Evolutionary conservation across 1,140 invertebrate species (phyloP).

Genomic region (Steinernema khuongi): DNA sequence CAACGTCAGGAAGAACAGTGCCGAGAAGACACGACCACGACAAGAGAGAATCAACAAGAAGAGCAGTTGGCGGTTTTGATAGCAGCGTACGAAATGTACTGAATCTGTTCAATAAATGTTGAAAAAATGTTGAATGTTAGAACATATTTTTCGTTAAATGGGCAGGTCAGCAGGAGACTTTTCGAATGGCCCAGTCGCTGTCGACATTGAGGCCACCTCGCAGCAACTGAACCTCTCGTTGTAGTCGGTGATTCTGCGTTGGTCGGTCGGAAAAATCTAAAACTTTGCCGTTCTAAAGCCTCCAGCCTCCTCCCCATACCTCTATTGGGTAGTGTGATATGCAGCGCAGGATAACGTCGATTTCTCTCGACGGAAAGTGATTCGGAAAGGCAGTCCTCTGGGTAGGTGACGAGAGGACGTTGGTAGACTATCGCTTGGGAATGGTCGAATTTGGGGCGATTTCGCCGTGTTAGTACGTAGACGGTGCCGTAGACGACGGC

Average conservation of each 20-base stretch:
- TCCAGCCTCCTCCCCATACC: background rate
- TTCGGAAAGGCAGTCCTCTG: background rate
- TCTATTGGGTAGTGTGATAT: background rate
- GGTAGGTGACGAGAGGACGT: background rate
- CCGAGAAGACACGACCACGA: no score
- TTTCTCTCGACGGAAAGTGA: constrained; percentile 8
- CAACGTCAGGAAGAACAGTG: no score
- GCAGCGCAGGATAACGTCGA: background rate
- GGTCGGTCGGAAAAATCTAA: background rate
- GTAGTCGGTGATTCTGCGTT: background rate
- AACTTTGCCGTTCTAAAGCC: background rate
- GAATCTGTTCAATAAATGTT: background rate
- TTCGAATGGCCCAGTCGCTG: background rate
- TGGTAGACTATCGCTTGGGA: constrained; percentile 1
- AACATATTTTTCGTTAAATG: no score
- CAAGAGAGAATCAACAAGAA: no score
- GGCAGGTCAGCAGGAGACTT: background rate
- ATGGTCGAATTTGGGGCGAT: constrained; percentile 11
- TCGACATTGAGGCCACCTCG: background rate
- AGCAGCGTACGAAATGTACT: background rate
- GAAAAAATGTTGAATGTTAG: no score
- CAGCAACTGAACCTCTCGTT: background rate
- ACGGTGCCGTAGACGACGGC: background rate
- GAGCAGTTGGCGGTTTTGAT: no score
- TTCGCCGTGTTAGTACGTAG: background rate